phyloP scores from a whole-genome alignment of 2,888 invertebrate genomes.

The Athetis lepigone region DNA sequence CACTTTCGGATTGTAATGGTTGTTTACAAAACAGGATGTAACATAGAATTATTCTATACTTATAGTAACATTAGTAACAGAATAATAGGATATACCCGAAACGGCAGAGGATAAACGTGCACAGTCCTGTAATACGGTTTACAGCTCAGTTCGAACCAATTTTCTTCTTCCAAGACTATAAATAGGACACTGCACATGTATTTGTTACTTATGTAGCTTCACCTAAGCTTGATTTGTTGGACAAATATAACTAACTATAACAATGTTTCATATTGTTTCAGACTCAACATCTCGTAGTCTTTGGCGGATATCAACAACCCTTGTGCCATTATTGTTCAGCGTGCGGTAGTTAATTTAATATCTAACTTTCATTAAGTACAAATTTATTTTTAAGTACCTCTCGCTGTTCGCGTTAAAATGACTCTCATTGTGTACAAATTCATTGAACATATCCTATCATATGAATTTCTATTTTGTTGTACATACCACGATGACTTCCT shows the following conservation, averaged over 20 bases:
- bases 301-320: constrained; percentile 75
- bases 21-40: not conserved
- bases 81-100: constrained; percentile 13
- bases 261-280: constrained; percentile 75
- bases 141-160: constrained; percentile 27
- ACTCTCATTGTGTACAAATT: constrained; percentile 80
- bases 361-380: constrained; percentile 69
- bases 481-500: constrained; percentile 39
- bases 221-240: not conserved
- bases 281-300: constrained; percentile 71
- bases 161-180: constrained; percentile 27
- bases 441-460: constrained; percentile 79
- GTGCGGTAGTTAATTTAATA: constrained; percentile 81
- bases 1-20: not conserved
- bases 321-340: constrained; percentile 77
- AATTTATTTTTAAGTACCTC: constrained; percentile 61
- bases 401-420: constrained; percentile 41
- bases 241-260: constrained; percentile 23
- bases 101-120: constrained; percentile 28
- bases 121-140: constrained; percentile 40
- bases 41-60: not conserved
- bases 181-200: constrained; percentile 6
- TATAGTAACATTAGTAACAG: no score
- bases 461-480: constrained; percentile 57
- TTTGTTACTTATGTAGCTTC: constrained; percentile 19